A percentile compares a stretch with the other conserved stretches of the same genome.
Conservation (phyloP, 2,113 vertebrate genomes). For the Prochilodus magdalenae region DNA sequence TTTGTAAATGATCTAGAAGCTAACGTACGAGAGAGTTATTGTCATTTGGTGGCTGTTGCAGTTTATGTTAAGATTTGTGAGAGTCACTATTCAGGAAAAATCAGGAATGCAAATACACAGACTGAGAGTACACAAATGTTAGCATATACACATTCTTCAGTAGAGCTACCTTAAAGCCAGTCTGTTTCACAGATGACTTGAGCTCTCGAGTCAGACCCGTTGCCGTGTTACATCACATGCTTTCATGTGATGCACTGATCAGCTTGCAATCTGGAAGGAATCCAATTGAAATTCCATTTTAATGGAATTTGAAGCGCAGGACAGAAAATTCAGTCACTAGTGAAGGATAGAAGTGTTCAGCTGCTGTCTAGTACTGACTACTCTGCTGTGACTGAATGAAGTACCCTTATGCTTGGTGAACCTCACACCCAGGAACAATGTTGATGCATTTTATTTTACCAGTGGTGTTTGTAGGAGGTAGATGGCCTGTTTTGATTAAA, state of each 20-base stretch:
- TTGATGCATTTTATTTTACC: background rate
- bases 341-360: constrained; percentile 64
- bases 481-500: background rate
- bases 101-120: no score
- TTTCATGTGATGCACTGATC: constrained; percentile 82
- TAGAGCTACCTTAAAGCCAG: constrained; percentile 10
- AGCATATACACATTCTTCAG: background rate
- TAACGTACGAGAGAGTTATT: no score
- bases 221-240: constrained; percentile 82
- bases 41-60: background rate
- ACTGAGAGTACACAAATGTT: background rate
- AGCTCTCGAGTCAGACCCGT: constrained; percentile 59
- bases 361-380: no score
- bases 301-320: no score
- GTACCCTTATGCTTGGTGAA: constrained; percentile 1
- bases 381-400: no score
- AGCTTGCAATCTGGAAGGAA: constrained; percentile 75
- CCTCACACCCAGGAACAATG: background rate
- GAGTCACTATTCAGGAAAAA: no score
- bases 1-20: no score
- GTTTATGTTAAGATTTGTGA: no score
- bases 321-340: constrained; percentile 71
- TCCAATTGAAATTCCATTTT: constrained; percentile 78
- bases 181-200: constrained; percentile 49
- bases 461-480: background rate